Evolutionary conservation across 2,113 vertebrate species (phyloP).

Genomic region (Peromyscus maniculatus): DNA sequence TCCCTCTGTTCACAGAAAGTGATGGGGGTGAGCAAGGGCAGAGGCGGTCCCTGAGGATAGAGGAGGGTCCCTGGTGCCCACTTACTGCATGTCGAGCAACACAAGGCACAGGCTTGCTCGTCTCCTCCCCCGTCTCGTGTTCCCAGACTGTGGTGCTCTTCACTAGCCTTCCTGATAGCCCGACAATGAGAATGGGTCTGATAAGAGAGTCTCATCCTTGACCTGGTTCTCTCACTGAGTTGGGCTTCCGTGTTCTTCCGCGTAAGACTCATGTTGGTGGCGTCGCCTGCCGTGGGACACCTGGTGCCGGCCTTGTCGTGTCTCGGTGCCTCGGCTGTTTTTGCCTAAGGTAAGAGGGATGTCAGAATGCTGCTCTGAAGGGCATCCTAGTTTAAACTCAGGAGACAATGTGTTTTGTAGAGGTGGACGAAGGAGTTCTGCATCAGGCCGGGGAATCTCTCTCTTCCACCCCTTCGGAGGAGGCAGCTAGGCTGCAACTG

Average conservation of each 20-base stretch:
- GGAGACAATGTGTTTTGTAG: fast-evolving
- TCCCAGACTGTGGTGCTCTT: background rate
- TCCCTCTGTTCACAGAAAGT: background rate
- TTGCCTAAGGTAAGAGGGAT: background rate
- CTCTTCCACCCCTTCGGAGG: background rate
- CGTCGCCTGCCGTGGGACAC: no score
- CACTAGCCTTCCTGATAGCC: background rate
- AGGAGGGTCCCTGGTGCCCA: no score
- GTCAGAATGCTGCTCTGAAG: fast-evolving
- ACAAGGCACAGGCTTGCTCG: background rate
- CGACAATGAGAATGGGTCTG: background rate
- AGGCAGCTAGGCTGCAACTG: background rate
- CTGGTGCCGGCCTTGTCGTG: background rate
- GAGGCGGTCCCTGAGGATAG: no score
- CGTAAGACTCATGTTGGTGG: fast-evolving
- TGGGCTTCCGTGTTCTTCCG: background rate
- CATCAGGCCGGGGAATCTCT: background rate
- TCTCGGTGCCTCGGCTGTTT: background rate
- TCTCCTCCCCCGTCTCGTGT: background rate
- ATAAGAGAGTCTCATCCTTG: background rate
- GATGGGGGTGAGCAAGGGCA: background rate
- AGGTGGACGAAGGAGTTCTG: no score
- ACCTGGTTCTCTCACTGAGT: fast-evolving
- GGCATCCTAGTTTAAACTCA: background rate
- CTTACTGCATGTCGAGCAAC: background rate